phyloP scores from a whole-genome alignment of 2,113 vertebrate genomes.

The Stercorarius parasiticus region DNA sequence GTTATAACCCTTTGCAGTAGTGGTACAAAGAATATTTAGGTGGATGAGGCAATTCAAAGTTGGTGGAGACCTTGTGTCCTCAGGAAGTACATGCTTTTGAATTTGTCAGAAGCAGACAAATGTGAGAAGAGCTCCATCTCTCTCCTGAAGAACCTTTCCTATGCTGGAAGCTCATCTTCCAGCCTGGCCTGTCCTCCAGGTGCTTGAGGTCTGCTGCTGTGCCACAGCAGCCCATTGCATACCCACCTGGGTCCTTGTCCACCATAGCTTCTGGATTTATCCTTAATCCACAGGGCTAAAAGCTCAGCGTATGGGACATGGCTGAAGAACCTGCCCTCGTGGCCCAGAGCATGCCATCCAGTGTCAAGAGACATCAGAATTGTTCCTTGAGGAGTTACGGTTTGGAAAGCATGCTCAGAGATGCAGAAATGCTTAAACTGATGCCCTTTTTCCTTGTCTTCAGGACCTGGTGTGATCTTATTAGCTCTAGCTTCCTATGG shows the following conservation, averaged over 20 bases:
- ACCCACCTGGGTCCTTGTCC: background rate
- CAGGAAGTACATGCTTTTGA: background rate
- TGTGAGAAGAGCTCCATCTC: background rate
- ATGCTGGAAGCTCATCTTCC: background rate
- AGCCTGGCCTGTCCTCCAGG: background rate
- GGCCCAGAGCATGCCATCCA: background rate
- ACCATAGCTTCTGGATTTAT: background rate
- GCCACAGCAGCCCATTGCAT: background rate
- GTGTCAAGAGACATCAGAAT: background rate
- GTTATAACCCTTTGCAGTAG: background rate
- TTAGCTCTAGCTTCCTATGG: background rate
- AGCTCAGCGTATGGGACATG: fast-evolving
- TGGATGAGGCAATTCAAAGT: background rate
- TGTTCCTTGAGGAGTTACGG: background rate
- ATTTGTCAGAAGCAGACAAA: background rate
- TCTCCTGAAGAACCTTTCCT: background rate
- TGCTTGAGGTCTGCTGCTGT: background rate
- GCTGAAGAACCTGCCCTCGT: background rate
- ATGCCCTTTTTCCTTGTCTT: background rate
- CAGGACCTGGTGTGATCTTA: background rate
- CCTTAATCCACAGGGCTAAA: background rate
- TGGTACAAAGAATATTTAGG: background rate
- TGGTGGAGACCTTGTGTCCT: background rate
- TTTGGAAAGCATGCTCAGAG: background rate
- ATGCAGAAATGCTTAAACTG: background rate